phyloP scores from a whole-genome alignment of 2,888 invertebrate genomes.

The Drosophila algonquin region DNA sequence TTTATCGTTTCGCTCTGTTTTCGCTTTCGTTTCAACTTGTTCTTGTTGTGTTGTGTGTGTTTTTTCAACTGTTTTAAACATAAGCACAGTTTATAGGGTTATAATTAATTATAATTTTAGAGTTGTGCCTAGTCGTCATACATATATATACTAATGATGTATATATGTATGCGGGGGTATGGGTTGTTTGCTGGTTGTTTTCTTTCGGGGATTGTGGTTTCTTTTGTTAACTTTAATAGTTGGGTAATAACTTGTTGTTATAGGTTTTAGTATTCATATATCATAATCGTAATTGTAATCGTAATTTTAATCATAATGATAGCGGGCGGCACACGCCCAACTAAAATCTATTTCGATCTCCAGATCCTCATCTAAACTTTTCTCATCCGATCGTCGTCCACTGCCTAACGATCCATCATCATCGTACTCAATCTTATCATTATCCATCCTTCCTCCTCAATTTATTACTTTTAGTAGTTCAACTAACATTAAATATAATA shows the following conservation, averaged over 20 bases:
- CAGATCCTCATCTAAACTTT: neutral
- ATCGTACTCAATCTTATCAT: constrained; percentile 28
- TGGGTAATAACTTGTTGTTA: constrained; percentile 68
- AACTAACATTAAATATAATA: constrained; percentile 77
- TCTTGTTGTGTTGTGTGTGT: constrained; percentile 56
- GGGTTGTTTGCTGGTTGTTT: neutral
- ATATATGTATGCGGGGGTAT: constrained; percentile 25
- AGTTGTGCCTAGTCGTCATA: constrained; percentile 70
- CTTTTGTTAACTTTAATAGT: constrained; percentile 76
- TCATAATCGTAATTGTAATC: constrained; percentile 56
- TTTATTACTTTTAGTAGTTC: constrained; percentile 67
- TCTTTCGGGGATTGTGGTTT: constrained; percentile 24
- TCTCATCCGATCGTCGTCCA: constrained; percentile 11
- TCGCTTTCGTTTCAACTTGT: constrained; percentile 39
- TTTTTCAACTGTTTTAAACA: constrained; percentile 63
- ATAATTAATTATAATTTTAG: constrained; percentile 69
- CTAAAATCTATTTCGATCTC: constrained; percentile 62
- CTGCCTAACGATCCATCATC: neutral
- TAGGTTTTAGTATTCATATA: constrained; percentile 52
- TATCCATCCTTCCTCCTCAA: constrained; percentile 25
- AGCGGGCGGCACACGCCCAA: constrained; percentile 50
- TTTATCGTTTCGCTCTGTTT: constrained; percentile 37
- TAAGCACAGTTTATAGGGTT: constrained; percentile 71
- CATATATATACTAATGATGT: constrained; percentile 28
- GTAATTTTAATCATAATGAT: constrained; percentile 63